Percentiles rank a stretch among this genome's conserved stretches.
phyloP scores from a whole-genome alignment of 2,888 invertebrate genomes.

The Acrobasis consociella region DNA sequence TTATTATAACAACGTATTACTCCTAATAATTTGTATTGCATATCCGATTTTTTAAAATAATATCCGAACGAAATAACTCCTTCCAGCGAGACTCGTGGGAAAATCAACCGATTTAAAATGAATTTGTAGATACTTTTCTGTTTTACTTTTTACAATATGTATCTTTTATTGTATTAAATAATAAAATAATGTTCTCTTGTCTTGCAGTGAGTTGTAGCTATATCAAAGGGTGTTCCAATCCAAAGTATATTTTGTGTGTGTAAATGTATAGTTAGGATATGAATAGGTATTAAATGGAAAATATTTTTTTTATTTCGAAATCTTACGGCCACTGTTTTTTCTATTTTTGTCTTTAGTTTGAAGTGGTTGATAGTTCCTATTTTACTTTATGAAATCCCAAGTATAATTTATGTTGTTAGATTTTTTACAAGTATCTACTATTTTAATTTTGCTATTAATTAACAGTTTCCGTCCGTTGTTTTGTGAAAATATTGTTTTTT shows the following conservation, averaged over 20 bases:
- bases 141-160: not conserved
- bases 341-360: conserved; percentile 44
- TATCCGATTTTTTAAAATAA: too few species aligned
- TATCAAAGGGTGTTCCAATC: conserved; percentile 39
- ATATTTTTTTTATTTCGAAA: conserved; percentile 38
- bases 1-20: not conserved
- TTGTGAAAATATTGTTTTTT: conserved; percentile 31
- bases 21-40: too few species aligned
- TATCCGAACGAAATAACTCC: too few species aligned
- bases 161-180: conserved; percentile 1
- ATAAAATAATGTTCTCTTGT: conserved; percentile 15
- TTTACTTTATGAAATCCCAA: conserved; percentile 44
- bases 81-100: too few species aligned
- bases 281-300: conserved; percentile 26
- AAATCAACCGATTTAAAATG: too few species aligned
- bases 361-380: conserved; percentile 78
- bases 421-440: conserved; percentile 29
- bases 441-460: conserved; percentile 32
- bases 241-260: conserved; percentile 46
- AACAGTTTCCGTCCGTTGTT: conserved; percentile 48
- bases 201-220: conserved; percentile 20
- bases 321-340: conserved; percentile 58
- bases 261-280: conserved; percentile 50
- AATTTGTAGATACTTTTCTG: not conserved
- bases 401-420: conserved; percentile 27